Evolutionary conservation across 2,113 vertebrate species (phyloP), one percentile per base, ranked within the genome.

Genomic region (Balaeniceps rex): DNA sequence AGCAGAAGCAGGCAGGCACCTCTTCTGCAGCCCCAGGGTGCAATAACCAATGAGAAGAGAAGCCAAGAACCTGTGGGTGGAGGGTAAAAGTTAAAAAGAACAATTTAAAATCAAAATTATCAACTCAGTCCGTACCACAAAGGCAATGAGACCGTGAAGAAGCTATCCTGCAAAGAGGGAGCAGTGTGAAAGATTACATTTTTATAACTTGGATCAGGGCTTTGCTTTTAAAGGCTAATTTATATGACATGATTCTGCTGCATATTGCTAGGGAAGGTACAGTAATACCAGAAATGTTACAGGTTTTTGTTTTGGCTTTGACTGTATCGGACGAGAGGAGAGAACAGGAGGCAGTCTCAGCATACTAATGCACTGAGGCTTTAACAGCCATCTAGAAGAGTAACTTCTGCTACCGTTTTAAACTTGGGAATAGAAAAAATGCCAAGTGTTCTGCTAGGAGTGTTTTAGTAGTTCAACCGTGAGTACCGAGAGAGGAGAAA

Each of bases 1-100:
- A 99, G 94, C 99, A 99, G 98, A 99, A 99, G 91, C 99, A 99
- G 52, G 91, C 98, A 4, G 96, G 98, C 12, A 77, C 97, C n/a
- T 96, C 97, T 75, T 98, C 97, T 2, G 94, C 97, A 11, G 97
- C 98, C 17, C 96, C 98, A 3, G 98, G 98, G 82, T 99, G 99
- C 96, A 99, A 98, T 95, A 99, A 98, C 96, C 99, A 99, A 75
- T 99, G 91, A 95, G 69, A 28, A 44, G 70, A 65, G 58, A 9
- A 51, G 71, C 49, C 87, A 18, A 66, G 71, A 94, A 95, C 95
- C 64, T 77, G 94, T 33, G 90, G 81, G 57, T 46, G 75, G 83
- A 66, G 88, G 72, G 88, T 11, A 28, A 65, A 72, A 78, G 33
- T 65, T n/a, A 78, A 65, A 92, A 63, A 38, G 71, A 88, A 80